Base-by-base conservation (phyloP, 2,797 vertebrate species). In the Urophycis tenuis region DNA sequence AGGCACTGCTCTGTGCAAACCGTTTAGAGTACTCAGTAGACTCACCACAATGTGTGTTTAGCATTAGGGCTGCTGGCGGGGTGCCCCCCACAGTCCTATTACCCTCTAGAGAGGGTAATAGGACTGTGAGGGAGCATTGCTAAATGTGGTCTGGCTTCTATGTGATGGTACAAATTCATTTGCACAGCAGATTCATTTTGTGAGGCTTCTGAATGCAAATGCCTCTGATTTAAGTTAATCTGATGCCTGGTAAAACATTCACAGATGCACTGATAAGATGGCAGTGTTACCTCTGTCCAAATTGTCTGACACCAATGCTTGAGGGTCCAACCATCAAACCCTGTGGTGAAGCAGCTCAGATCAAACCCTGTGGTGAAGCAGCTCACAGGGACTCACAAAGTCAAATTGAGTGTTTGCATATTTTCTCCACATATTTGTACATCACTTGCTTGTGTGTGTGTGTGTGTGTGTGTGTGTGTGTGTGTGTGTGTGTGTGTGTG, bases 11-110 rank as follows among this genome's bases (percentile, higher is more conserved):
- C 80, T 75, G 76, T 75, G 75, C 75, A 86, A 87, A 77, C 79
- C 84, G 78, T 86, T 86, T 81, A 81, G 85, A 79, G 82, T 86
- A 86, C 87, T 83, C 77, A 79, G 31, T 77, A 77, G 75, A 82
- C 72, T 81, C 77, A 79, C 83, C 79, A 81, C 79, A 74, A 81
- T 85, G 80, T 69, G 82, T 78, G 12, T 78, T 72, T 81, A 71
- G 81, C 82, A 79, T 81, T 84, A 75, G 39, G 64, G 86, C 74
- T 82, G 74, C 76, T 88, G 82, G 85, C 85, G 81, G 74, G 2
- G 4, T 72, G 77, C 84, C 75, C 73, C 79, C 75, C 77, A 74
- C 71, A 73, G 8, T 79, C 78, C 73, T 80, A 78, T 86, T 86
- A 79, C 77, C 79, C 75, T 77, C 81, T 74, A 80, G n/a, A n/a